These are phyloP conservation scores for Neocrepidodera transversa DNA, from an alignment of 2,888 invertebrate genomes.

Conservation along the genomic window DNA sequence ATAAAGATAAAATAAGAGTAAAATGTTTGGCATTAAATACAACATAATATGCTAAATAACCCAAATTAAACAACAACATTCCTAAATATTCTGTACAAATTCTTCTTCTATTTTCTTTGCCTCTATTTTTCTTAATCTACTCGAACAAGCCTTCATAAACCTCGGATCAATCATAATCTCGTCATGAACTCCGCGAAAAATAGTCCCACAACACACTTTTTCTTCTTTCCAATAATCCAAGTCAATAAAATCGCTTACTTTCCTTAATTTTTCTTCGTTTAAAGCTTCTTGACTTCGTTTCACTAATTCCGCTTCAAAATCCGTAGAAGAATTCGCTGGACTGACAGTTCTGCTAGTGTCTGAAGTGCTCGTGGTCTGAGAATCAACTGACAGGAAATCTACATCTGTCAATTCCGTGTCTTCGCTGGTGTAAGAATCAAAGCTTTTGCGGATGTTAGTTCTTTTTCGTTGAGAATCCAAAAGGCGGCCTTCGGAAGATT, in stretches of 20 bases:
- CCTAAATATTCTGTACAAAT: too few species aligned
- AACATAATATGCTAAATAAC: too few species aligned
- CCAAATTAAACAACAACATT: too few species aligned
- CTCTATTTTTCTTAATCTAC: slow-evolving; percentile 16
- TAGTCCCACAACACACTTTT: slow-evolving; percentile 30
- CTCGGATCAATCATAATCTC: slow-evolving; percentile 29
- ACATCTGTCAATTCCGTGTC: slow-evolving; percentile 12
- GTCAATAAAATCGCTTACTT: slow-evolving; percentile 31
- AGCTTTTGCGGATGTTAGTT: background rate
- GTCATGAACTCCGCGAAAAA: slow-evolving; percentile 23
- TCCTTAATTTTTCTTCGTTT: background rate
- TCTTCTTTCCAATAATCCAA: slow-evolving; percentile 30
- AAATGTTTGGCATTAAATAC: too few species aligned
- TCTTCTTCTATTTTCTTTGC: too few species aligned
- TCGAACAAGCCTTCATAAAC: slow-evolving; percentile 23
- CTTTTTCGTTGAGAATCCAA: slow-evolving; percentile 4
- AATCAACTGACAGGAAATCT: slow-evolving; percentile 16
- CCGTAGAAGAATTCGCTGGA: background rate
- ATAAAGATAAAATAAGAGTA: too few species aligned
- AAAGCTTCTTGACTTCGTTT: background rate
- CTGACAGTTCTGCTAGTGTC: slow-evolving; percentile 10
- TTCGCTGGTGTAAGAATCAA: slow-evolving; percentile 23
- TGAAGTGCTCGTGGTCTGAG: background rate
- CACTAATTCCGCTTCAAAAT: background rate
- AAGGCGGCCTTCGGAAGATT: background rate